Conservation (phyloP, 2,888 invertebrate genomes). For the Pyralis farinalis region DNA sequence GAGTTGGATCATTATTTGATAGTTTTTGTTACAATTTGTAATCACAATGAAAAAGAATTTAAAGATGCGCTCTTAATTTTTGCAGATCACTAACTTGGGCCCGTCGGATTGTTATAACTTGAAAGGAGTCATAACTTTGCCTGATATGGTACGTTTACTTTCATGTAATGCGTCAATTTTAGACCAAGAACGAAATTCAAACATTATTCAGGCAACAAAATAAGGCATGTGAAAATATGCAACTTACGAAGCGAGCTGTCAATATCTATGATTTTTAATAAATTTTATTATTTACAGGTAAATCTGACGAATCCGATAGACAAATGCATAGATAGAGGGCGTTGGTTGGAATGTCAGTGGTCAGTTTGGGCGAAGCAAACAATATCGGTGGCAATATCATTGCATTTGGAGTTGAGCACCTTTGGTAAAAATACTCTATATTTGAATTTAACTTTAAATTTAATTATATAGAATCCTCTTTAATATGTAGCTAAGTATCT, state of each 20-base stretch:
- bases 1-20: too few relatives aligned
- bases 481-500: too few relatives aligned
- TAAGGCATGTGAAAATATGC: too few relatives aligned
- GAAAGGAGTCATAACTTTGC: constrained; percentile 30
- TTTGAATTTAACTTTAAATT: too few relatives aligned
- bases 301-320: constrained; percentile 36
- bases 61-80: constrained; percentile 17
- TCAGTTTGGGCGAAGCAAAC: constrained; percentile 46
- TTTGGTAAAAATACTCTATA: constrained; percentile 34
- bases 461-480: too few relatives aligned
- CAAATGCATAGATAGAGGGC: constrained; percentile 31
- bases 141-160: constrained; percentile 11
- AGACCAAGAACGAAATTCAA: too few relatives aligned
- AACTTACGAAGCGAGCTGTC: too few relatives aligned
- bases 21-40: too few relatives aligned
- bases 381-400: constrained; percentile 36
- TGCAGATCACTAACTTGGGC: constrained; percentile 59
- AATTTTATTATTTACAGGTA: constrained; percentile 30
- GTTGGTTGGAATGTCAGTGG: constrained; percentile 36
- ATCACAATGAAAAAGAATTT: too few relatives aligned
- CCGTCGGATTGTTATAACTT: constrained; percentile 58
- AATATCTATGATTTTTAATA: too few relatives aligned
- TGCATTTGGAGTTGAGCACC: constrained; percentile 18
- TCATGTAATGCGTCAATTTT: too few relatives aligned
- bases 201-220: too few relatives aligned